Evolutionary conservation across 2,888 invertebrate species (phyloP).

Genomic region (Megastigmus dorsalis): DNA sequence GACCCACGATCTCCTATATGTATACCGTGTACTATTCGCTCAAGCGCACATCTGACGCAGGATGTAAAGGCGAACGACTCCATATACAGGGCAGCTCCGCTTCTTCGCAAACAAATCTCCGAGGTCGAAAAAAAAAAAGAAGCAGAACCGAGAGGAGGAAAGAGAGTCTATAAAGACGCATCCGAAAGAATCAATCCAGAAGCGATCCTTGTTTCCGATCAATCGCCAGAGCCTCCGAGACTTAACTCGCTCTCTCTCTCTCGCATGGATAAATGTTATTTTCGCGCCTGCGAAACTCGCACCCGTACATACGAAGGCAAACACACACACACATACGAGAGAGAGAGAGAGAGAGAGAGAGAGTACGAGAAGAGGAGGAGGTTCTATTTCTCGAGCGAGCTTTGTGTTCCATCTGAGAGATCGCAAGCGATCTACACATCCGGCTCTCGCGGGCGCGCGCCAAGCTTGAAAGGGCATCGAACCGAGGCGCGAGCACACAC

Average conservation of each 20-base stretch:
- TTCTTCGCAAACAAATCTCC: background rate
- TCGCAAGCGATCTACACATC: no score
- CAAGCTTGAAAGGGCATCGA: background rate
- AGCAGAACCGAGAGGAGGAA: conserved; percentile 76
- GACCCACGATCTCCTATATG: no score
- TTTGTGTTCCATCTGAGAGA: background rate
- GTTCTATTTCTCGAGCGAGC: conserved; percentile 3
- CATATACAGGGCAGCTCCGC: no score
- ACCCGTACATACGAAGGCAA: background rate
- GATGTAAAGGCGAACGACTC: no score
- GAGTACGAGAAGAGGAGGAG: no score
- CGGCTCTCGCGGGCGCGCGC: no score
- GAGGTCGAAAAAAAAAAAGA: background rate
- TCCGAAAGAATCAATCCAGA: conserved; percentile 85
- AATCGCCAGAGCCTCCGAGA: conserved; percentile 14
- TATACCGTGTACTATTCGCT: no score
- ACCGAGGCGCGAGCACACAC: background rate
- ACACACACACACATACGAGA: background rate
- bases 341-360: no score
- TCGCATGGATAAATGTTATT: background rate
- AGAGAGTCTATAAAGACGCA: conserved; percentile 83
- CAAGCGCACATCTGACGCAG: no score
- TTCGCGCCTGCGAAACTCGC: background rate
- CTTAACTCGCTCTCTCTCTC: no score
- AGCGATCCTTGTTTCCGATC: conserved; percentile 14